Base-by-base conservation (phyloP, 2,797 vertebrate species). In the Limnodromus scolopaceus region DNA sequence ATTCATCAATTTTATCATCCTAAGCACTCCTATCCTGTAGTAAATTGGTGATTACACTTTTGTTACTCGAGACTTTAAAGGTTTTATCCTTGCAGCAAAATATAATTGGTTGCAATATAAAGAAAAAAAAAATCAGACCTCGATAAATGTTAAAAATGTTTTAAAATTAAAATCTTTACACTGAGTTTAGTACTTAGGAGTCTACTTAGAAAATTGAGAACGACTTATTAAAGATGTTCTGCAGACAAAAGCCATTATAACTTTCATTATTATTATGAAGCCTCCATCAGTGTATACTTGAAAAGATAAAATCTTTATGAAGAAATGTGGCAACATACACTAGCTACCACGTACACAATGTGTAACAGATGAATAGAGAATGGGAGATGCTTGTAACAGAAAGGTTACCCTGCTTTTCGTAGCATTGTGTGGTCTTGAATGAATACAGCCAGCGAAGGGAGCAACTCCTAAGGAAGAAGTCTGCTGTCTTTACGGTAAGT, bases 401-500 rank as follows among this genome's bases (percentile, higher is more conserved):
- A 82, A 94, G 55, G 39, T 81, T 90, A 82, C 55, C 61, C 96
- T 89, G 28, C 72, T 94, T 93, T 95, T 94, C 66, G 32, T 16
- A 87, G 71, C 43, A 13, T n/a, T 68, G 28, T 75, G 41, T 43
- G 49, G 24, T 77, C n/a, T 27, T 71, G 9, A 72, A 79, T n/a
- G 32, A 78, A n/a, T 27, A n/a, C 36, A 75, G 84, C 48, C 78
- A 48, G 75, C 10, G 66, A 96, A 90, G 53, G 58, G 60, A 91
- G 55, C 77, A 90, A 1, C 54, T 93, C 45, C 20, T 24, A 16
- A 69, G 84, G 53, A 89, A 84, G 68, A 55, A 80, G 20, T 72
- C 84, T 93, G 48, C n/a, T 30, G 11, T 55, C 60, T 80, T 87
- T 80, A 38, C 2, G 0, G 81, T 68, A 71, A 95, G 64, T 32